Conservation (phyloP, 2,888 invertebrate genomes). For the Agrochola litura region DNA sequence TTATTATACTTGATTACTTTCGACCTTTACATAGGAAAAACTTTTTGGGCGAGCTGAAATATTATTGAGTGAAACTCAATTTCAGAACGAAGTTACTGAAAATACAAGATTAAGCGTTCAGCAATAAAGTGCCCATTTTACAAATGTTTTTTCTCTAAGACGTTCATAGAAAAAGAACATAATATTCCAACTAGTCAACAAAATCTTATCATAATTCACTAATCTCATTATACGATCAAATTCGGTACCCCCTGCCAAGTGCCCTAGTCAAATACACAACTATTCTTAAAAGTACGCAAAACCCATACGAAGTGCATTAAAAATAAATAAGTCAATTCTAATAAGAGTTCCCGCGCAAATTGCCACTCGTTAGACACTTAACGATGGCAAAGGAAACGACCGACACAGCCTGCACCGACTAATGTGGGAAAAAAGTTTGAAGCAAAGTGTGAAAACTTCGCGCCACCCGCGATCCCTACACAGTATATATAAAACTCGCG, state of each 20-base stretch:
- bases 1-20: slow-evolving; percentile 14
- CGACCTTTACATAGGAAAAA: background rate
- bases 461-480: slow-evolving; percentile 28
- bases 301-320: slow-evolving; percentile 23
- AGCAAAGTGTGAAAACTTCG: slow-evolving; percentile 69
- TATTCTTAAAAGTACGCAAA: background rate
- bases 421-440: slow-evolving; percentile 72
- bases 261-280: background rate
- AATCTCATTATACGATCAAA: background rate
- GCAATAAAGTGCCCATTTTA: background rate
- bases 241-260: background rate
- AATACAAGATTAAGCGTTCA: background rate
- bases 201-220: background rate
- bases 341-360: slow-evolving; percentile 73
- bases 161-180: background rate
- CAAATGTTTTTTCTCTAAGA: background rate
- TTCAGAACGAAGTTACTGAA: background rate
- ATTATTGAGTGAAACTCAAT: background rate
- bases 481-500: slow-evolving; percentile 38
- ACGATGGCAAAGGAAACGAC: slow-evolving; percentile 74
- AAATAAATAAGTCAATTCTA: slow-evolving; percentile 60
- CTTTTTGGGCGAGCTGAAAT: background rate
- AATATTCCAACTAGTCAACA: background rate
- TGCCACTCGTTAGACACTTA: slow-evolving; percentile 71
- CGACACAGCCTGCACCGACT: slow-evolving; percentile 69